Base-by-base conservation (phyloP, 2,797 vertebrate species). In the Platyrinchus mystaceus region DNA sequence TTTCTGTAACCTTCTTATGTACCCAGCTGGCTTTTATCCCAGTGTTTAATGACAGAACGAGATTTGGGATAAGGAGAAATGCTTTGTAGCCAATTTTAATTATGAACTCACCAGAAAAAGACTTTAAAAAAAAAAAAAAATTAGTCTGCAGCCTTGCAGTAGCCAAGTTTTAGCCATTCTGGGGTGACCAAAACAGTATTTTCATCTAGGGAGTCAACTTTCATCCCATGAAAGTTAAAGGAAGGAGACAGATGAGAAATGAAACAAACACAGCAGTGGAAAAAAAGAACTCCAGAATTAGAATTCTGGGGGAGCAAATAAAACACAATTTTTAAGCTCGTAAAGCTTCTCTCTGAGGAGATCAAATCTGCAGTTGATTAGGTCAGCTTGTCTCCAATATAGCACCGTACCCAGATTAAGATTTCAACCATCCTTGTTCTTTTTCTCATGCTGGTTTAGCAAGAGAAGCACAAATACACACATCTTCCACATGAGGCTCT, bases 301-400 rank as follows among this genome's bases (percentile, higher is more conserved):
- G 87, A 93, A 79, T 90, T 96, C 89, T 77, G 70, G 41, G 53
- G 53, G 60, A 91, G 91, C 67, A 50, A 79, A 64, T 87, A 90
- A 90, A 94, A 55, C 14, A 43, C 76, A 26, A 26, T 89, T 93
- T 94, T 91, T 50, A 82, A 81, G 64, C 87, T 94, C 1, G 0
- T 93, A 91, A 91, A 93, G 60, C 55, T 94, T 84, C 36, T 84
- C 85, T 91, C 73, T 46, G 46, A 91, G 73, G 83, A 94, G 52
- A 82, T 41, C 22, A 89, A 63, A 86, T 93, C 80, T 93, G 89
- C 46, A 79, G 69, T 14, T 97, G 55, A 90, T 95, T 94, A 91
- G 78, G 20, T 70, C 80, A 91, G 76, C 67, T 95, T 79, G 77
- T 74, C 52, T 96, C 56, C 41, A 67, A 7, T 26, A 9, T 12